Conservation (phyloP, 2,797 vertebrate species). For the Manis javanica region DNA sequence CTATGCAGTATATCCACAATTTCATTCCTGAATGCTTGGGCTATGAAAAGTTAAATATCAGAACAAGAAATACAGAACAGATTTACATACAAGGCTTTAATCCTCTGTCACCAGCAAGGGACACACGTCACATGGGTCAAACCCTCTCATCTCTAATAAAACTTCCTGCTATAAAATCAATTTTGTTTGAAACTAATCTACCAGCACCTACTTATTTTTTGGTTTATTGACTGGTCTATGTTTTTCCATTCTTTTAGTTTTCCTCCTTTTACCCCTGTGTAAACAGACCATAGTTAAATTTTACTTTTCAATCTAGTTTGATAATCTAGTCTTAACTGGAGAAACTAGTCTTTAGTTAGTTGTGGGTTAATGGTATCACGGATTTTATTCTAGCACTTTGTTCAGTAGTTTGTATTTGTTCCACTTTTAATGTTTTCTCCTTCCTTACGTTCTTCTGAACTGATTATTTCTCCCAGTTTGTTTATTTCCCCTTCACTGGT, state of each 20-base stretch:
- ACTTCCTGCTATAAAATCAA: neutral
- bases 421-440: neutral
- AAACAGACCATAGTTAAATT: slow-evolving; percentile 3
- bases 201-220: neutral
- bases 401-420: neutral
- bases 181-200: neutral
- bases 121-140: neutral
- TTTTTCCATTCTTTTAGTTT: neutral
- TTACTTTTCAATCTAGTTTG: slow-evolving; percentile 1
- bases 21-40: neutral
- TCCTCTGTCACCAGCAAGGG: neutral
- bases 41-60: neutral
- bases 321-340: neutral
- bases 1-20: neutral
- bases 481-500: neutral
- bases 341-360: neutral
- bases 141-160: neutral
- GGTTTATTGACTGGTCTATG: neutral
- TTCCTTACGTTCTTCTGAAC: neutral
- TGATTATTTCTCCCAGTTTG: neutral
- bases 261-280: neutral
- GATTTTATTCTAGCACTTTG: neutral
- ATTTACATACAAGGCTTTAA: neutral
- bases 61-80: neutral
- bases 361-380: neutral